A percentile compares a stretch with the other conserved stretches of the same genome.
Evolutionary conservation across 2,797 vertebrate species (phyloP).

Genomic region (Ispidina picta): DNA sequence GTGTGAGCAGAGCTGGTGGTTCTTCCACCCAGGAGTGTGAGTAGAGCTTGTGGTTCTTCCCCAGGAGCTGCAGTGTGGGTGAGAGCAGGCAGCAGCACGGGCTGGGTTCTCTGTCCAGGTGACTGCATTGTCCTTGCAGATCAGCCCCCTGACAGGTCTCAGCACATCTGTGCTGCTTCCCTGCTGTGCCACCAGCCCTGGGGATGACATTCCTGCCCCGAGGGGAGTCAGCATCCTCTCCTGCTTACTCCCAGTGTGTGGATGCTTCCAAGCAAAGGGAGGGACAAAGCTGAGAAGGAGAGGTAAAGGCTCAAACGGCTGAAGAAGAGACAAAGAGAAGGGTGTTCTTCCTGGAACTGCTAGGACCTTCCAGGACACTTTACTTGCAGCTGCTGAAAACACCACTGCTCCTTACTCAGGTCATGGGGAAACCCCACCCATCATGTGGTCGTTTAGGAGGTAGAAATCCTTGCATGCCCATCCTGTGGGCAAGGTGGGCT

Average conservation of each 20-base stretch:
- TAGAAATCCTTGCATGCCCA: neutral
- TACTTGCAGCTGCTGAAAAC: neutral
- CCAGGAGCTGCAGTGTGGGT: neutral
- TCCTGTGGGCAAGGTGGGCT: neutral
- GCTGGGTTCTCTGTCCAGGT: neutral
- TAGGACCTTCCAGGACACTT: neutral
- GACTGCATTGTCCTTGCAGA: neutral
- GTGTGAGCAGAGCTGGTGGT: too few species aligned
- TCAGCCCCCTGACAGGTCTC: neutral
- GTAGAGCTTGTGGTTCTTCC: neutral
- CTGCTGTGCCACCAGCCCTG: neutral
- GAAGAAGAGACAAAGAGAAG: neutral
- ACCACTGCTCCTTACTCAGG: neutral
- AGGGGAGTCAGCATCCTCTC: neutral
- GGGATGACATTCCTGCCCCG: neutral
- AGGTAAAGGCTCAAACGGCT: neutral
- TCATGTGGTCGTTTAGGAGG: accelerated
- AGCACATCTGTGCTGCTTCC: neutral
- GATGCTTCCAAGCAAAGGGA: neutral
- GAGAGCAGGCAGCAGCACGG: accelerated
- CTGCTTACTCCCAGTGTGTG: neutral
- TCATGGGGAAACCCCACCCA: accelerated
- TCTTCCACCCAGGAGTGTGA: neutral
- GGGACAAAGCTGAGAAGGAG: neutral
- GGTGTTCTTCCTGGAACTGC: neutral